Evolutionary conservation across 2,888 invertebrate genomes (phyloP), one percentile per base, ranked within the genome.

Genomic region (Gymnoscelis rufifasciata): DNA sequence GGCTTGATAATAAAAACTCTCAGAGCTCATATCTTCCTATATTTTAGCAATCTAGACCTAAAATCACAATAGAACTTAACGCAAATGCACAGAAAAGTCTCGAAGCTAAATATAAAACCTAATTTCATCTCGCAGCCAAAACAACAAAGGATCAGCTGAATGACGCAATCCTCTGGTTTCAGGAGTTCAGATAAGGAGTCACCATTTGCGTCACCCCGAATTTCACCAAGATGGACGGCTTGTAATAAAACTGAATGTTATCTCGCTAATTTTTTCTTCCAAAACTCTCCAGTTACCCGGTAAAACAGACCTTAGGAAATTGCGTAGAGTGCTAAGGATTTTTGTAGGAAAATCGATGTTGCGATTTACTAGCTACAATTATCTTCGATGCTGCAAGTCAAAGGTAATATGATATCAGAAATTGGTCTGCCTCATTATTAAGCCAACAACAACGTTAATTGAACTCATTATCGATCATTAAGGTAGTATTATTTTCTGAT

Each of bases 181-280:
- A 51, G 59, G 54, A 56, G 62, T 58, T 52, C 46, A 68, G 66
- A 70, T 71, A 74, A 77, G 77, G 64, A 66, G 57, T 65, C 67
- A 71, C 51, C 52, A 54, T 78, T 77, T 71, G 65, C 64, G 71
- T 76, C 74, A 68, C 66, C 69, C 72, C 61, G 58, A 74, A 74
- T 74, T 78, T 70, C 59, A 58, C 57, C 62, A 64, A 71, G 74
- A 78, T 64, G 68, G 62, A 75, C 75, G 70, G 62, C 62, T 26
- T 47, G 73, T 66, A 75, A 78, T 79, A 80, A 78, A 77, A 71
- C 64, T 72, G 69, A 75, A 78, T 77, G 77, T 74, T 78, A 78
- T 81, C 76, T 75, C 59, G 62, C 76, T 74, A 81, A 78, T 81
- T 81, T 78, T 78, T 79, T 68, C 64, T 57, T 5, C 61, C 60